Evolutionary conservation across 2,113 vertebrate species (phyloP).

Genomic region (Cranoglanis bouderius): DNA sequence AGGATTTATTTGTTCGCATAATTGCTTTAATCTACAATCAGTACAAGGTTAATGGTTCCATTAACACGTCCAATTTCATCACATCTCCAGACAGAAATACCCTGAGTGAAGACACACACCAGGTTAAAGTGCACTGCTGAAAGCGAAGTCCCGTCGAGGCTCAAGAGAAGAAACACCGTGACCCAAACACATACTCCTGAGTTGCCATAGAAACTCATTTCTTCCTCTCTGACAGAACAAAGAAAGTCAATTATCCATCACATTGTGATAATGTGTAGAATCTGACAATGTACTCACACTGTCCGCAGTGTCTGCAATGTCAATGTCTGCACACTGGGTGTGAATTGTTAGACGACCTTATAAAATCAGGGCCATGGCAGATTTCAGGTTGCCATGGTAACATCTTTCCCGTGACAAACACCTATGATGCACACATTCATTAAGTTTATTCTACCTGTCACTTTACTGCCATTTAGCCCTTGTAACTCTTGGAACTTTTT

Average conservation of each 20-base stretch:
- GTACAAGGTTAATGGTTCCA: neutral
- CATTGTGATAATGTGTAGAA: slow-evolving; percentile 16
- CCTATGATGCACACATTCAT: neutral
- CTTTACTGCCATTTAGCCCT: neutral
- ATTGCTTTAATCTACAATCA: slow-evolving; percentile 1
- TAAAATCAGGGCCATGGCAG: slow-evolving; percentile 40
- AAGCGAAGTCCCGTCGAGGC: neutral
- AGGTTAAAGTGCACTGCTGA: slow-evolving; percentile 8
- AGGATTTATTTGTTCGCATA: neutral
- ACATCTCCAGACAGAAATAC: neutral
- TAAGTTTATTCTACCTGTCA: neutral
- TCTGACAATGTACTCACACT: slow-evolving; percentile 17
- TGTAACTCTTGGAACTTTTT: neutral
- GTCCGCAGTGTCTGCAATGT: no score
- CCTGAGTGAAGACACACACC: neutral
- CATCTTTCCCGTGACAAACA: neutral
- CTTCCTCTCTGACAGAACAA: slow-evolving; percentile 19
- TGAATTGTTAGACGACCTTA: slow-evolving; percentile 34
- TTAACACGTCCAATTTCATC: neutral
- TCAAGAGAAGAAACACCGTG: neutral
- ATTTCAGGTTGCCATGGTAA: neutral
- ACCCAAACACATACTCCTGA: neutral
- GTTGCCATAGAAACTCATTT: slow-evolving; percentile 31
- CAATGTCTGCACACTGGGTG: no score
- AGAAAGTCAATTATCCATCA: slow-evolving; percentile 26